Conservation (phyloP, 2,113 vertebrate species). For the Poecilia latipinna region DNA sequence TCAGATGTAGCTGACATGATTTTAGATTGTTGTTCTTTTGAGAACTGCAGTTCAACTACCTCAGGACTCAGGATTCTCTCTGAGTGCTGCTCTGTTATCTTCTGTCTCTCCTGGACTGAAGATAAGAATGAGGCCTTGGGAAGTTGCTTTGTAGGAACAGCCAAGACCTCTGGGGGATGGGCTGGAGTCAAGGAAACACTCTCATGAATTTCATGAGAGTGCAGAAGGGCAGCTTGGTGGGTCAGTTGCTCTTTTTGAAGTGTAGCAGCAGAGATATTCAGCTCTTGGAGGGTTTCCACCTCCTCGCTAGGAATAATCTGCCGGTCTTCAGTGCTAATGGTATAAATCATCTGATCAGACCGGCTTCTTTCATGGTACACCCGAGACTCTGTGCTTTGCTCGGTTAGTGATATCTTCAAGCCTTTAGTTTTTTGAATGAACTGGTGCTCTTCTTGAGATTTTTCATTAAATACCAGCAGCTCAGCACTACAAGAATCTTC, state of each 20-base stretch:
- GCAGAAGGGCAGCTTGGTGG: conserved; percentile 72
- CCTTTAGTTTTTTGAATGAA: conserved; percentile 54
- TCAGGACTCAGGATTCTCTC: conserved; percentile 77
- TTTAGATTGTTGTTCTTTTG: conserved; percentile 58
- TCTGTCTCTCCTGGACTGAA: conserved; percentile 74
- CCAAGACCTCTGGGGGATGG: conserved; percentile 49
- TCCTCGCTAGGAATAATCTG: conserved; percentile 76
- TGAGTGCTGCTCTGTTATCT: conserved; percentile 77
- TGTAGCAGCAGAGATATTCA: conserved; percentile 70
- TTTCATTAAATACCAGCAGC: conserved; percentile 75
- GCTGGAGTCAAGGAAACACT: conserved; percentile 45
- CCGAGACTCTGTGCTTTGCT: conserved; percentile 67
- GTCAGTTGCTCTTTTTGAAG: conserved; percentile 71
- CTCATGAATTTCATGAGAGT: conserved; percentile 73
- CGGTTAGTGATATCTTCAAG: conserved; percentile 63
- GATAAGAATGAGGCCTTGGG: conserved; percentile 67
- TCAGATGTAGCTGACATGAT: conserved; percentile 71
- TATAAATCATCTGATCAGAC: conserved; percentile 75
- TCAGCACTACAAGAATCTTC: conserved; percentile 81
- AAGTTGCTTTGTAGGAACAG: conserved; percentile 61
- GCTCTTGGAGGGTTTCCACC: conserved; percentile 58
- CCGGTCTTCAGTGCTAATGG: conserved; percentile 72
- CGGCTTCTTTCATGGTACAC: conserved; percentile 56
- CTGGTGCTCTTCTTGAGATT: conserved; percentile 50
- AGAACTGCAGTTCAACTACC: conserved; percentile 46